These are phyloP conservation scores for Thrips palmi DNA, from an alignment of 1,140 invertebrate genomes.

Conservation along the genomic window DNA sequence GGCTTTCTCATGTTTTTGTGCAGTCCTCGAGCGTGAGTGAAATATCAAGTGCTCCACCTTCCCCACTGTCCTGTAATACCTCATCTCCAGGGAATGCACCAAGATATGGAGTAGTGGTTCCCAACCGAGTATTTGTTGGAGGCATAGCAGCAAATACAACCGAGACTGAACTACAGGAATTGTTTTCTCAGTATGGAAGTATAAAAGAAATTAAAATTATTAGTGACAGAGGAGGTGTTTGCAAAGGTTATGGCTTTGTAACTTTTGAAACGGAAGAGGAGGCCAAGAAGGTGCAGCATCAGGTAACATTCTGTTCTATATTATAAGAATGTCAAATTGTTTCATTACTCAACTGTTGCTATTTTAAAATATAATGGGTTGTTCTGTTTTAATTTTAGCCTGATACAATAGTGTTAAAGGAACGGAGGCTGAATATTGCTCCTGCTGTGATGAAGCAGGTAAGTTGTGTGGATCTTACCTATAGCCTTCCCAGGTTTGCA, in stretches of 20 bases:
- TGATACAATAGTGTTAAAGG: conserved; percentile 55
- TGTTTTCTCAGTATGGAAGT: conserved; percentile 73
- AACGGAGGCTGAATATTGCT: conserved; percentile 76
- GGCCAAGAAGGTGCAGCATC: conserved; percentile 42
- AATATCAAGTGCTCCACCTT: no score
- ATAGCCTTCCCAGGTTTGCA: no score
- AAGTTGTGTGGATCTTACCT: no score
- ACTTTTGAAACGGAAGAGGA: conserved; percentile 88
- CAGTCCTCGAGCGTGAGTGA: no score
- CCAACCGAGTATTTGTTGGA: conserved; percentile 87
- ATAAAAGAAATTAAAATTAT: conserved; percentile 91
- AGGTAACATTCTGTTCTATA: not conserved
- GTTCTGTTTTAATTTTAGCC: conserved; percentile 28
- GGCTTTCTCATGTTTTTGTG: no score
- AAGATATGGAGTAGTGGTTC: conserved; percentile 63
- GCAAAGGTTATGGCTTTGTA: conserved; percentile 89
- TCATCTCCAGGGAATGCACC: no score
- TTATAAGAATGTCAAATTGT: conserved; percentile 2
- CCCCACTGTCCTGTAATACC: no score
- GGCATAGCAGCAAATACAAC: conserved; percentile 77
- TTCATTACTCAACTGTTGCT: conserved; percentile 1
- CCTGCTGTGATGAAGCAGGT: conserved; percentile 77
- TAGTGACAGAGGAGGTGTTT: conserved; percentile 77
- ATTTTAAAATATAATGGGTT: conserved; percentile 6
- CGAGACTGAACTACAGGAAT: conserved; percentile 60